A percentile compares a stretch with the other conserved stretches of the same genome.
Evolutionary conservation across 2,797 vertebrate species (phyloP).

Genomic region (Sebastes itinus): DNA sequence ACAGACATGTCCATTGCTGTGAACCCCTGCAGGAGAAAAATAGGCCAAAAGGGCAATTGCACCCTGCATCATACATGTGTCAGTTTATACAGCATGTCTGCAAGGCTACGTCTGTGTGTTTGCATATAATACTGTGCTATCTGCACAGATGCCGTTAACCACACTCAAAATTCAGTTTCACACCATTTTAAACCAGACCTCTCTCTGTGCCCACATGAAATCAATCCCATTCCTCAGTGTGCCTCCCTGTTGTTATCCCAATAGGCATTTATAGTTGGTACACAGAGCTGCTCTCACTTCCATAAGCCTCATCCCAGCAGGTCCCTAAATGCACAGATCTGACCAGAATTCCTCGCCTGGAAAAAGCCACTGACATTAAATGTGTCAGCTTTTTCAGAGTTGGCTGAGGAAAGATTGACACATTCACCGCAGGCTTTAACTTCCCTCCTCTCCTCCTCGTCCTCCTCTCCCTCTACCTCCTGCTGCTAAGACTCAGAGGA

Average conservation of each 20-base stretch:
- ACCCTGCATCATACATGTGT: conserved; percentile 14
- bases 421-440: conserved; percentile 47
- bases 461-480: conserved; percentile 21
- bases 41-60: not conserved
- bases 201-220: conserved; percentile 49
- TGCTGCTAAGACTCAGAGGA: conserved; percentile 42
- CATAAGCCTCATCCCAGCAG: conserved; percentile 47
- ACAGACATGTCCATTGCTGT: not conserved
- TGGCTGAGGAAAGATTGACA: conserved; percentile 49
- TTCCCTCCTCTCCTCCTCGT: conserved; percentile 10
- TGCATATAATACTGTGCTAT: conserved; percentile 2
- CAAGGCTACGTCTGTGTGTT: not conserved
- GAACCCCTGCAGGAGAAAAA: conserved; percentile 15
- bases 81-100: conserved; percentile 15
- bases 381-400: conserved; percentile 39
- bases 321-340: conserved; percentile 49
- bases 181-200: conserved; percentile 31
- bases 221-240: conserved; percentile 29
- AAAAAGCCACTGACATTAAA: conserved; percentile 40
- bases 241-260: conserved; percentile 44
- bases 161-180: conserved; percentile 43
- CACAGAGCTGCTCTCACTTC: conserved; percentile 39
- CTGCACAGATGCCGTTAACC: conserved; percentile 18
- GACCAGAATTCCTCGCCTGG: conserved; percentile 49
- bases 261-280: conserved; percentile 27